phyloP scores from a whole-genome alignment of 2,888 invertebrate genomes.

The Eledone cirrhosa region DNA sequence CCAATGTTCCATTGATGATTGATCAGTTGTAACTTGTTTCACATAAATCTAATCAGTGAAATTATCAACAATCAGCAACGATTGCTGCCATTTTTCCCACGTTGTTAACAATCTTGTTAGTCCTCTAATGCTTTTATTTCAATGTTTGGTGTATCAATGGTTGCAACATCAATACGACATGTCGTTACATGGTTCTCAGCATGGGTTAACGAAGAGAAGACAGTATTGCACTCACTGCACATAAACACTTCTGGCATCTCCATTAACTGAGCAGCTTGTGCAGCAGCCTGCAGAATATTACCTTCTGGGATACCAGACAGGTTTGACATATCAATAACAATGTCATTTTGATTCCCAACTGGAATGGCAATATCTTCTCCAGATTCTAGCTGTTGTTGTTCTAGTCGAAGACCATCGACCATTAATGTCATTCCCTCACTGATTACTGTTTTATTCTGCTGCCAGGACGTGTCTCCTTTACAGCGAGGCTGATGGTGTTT shows the following conservation, averaged over 20 bases:
- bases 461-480: slow-evolving; percentile 32
- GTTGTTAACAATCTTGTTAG: not conserved
- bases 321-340: slow-evolving; percentile 17
- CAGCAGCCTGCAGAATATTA: slow-evolving; percentile 9
- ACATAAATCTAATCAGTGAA: not conserved
- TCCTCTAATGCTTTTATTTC: slow-evolving; percentile 16
- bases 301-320: slow-evolving; percentile 20
- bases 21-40: not conserved
- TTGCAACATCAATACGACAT: slow-evolving; percentile 35
- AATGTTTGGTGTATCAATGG: not conserved
- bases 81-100: too few species aligned
- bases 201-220: slow-evolving; percentile 39
- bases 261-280: slow-evolving; percentile 23
- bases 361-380: slow-evolving; percentile 13
- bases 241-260: slow-evolving; percentile 42
- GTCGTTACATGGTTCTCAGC: slow-evolving; percentile 46
- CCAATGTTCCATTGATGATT: not conserved
- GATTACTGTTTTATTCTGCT: not conserved
- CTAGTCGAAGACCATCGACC: slow-evolving; percentile 18
- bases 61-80: too few species aligned
- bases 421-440: slow-evolving; percentile 13
- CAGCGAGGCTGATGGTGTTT: slow-evolving; percentile 45
- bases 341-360: slow-evolving; percentile 17
- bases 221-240: slow-evolving; percentile 49
- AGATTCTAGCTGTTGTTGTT: slow-evolving; percentile 12